Evolutionary conservation across 2,113 vertebrate species (phyloP).

Genomic region (Tyrannus savana): DNA sequence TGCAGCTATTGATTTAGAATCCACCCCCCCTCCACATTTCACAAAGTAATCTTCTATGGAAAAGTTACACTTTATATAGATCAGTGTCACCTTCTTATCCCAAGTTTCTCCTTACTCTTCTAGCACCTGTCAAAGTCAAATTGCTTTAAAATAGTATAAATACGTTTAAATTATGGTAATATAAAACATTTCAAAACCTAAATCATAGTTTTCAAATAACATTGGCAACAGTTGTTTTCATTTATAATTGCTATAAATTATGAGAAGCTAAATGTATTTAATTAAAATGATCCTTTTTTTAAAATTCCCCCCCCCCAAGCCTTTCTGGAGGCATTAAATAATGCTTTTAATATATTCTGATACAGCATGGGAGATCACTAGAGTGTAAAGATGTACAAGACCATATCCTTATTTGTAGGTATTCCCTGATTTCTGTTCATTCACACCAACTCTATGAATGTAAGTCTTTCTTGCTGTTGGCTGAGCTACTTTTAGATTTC

Average conservation of each 20-base stretch:
- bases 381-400: not conserved
- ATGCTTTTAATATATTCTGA: not conserved
- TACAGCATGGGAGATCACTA: not conserved
- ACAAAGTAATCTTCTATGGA: not conserved
- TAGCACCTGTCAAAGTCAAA: not conserved
- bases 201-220: not conserved
- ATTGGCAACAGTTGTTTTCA: not conserved
- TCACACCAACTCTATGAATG: not conserved
- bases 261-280: not conserved
- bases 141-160: not conserved
- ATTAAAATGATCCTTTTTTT: not conserved
- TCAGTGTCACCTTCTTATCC: not conserved
- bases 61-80: not conserved
- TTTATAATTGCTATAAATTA: not conserved
- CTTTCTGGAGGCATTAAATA: not conserved
- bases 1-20: not conserved
- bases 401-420: not conserved
- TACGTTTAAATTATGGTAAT: not conserved
- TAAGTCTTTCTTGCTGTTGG: not conserved
- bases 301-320: not conserved
- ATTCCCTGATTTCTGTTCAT: not conserved
- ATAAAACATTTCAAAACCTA: not conserved
- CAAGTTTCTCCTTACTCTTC: not conserved
- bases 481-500: not conserved
- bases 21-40: rapidly evolving